These are phyloP conservation scores for Corythornis vintsioides DNA, from an alignment of 2,113 vertebrate species.

Conservation along the genomic window DNA sequence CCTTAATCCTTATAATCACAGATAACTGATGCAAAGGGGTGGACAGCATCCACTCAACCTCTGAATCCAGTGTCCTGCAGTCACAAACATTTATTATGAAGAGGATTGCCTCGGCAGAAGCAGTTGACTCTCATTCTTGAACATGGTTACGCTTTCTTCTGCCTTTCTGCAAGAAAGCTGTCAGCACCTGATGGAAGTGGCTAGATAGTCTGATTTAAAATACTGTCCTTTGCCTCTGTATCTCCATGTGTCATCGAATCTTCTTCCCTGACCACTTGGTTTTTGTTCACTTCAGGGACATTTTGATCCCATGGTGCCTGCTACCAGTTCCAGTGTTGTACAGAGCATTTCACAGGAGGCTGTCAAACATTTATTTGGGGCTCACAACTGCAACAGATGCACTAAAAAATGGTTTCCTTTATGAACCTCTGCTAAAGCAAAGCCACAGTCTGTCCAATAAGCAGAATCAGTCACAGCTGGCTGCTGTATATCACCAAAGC, in stretches of 20 bases:
- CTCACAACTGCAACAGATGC: not conserved
- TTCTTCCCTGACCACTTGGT: not conserved
- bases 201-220: not conserved
- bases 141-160: not conserved
- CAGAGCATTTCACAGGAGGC: not conserved
- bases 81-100: not conserved
- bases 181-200: not conserved
- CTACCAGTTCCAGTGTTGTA: not conserved
- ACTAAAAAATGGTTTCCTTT: not conserved
- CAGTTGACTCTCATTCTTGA: not conserved
- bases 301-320: not conserved
- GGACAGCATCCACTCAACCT: not conserved
- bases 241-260: not conserved
- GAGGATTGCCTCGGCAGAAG: not conserved
- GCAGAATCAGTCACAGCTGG: not conserved
- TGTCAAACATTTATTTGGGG: not conserved
- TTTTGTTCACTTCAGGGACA: not conserved
- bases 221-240: rapidly evolving
- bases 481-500: not conserved
- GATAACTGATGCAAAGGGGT: not conserved
- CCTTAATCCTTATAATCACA: not conserved
- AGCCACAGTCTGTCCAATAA: not conserved
- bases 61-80: not conserved
- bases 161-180: not conserved
- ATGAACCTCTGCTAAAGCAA: not conserved